These are phyloP conservation scores for Drosophila prolongata DNA, from an alignment of 2,888 invertebrate genomes.

Conservation along the genomic window DNA sequence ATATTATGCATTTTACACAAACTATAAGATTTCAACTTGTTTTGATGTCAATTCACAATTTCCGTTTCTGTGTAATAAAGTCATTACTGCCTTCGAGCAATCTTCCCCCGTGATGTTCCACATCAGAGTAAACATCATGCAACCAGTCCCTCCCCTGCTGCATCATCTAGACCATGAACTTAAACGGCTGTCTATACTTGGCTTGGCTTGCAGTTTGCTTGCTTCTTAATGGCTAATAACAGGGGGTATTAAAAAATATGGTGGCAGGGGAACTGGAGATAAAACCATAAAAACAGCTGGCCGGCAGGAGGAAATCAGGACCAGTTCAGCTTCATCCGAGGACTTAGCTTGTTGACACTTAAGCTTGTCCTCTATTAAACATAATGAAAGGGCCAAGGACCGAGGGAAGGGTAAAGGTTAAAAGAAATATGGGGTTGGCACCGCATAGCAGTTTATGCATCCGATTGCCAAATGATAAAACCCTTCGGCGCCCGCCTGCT, in stretches of 20 bases:
- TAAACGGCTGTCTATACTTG: slow-evolving; percentile 46
- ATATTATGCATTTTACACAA: too few species aligned
- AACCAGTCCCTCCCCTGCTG: neutral
- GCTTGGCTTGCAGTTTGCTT: slow-evolving; percentile 52
- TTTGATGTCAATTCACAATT: too few species aligned
- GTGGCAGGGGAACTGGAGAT: slow-evolving; percentile 10
- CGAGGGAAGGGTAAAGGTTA: slow-evolving; percentile 2
- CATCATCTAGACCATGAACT: slow-evolving; percentile 12
- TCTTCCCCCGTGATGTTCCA: slow-evolving; percentile 1
- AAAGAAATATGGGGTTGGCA: slow-evolving; percentile 22
- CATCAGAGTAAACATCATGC: neutral
- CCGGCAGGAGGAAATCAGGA: neutral
- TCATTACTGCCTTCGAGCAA: neutral
- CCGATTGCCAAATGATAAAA: slow-evolving; percentile 9
- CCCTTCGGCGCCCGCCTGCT: neutral
- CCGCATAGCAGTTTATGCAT: slow-evolving; percentile 25
- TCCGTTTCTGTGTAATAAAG: neutral
- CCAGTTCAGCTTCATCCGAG: slow-evolving; percentile 2
- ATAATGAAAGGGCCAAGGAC: slow-evolving; percentile 28
- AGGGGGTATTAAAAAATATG: slow-evolving; percentile 59
- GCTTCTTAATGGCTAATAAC: slow-evolving; percentile 66
- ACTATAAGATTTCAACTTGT: too few species aligned
- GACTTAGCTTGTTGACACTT: slow-evolving; percentile 33
- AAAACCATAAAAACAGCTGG: slow-evolving; percentile 14
- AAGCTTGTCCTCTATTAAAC: slow-evolving; percentile 27